Evolutionary conservation across 2,888 invertebrate species (phyloP), one percentile per base, ranked within the genome.

Genomic region (Homarus gammarus): DNA sequence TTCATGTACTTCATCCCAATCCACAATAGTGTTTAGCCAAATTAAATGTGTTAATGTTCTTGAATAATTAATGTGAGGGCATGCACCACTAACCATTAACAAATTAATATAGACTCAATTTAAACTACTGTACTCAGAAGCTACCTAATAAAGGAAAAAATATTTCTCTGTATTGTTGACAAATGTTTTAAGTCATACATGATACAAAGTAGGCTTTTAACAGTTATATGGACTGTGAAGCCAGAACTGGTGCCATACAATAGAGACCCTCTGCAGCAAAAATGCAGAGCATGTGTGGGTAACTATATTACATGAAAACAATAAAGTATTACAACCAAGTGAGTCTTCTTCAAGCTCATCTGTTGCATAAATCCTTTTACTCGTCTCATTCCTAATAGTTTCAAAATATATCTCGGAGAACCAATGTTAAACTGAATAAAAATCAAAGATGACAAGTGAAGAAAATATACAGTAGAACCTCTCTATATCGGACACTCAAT

Each of bases 1-100:
- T n/a, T 64, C 27, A 64, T 27, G 18, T 56, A 64, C 27, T 64
- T 64, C 31, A 64, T 64, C n/a, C 64, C 31, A 64, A 5, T 64
- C 6, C n/a, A n/a, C n/a, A n/a, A n/a, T n/a, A n/a, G n/a, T n/a
- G n/a, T n/a, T n/a, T n/a, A n/a, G n/a, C 12, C 18, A 64, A 64
- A 64, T 64, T 27, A 0, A 64, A 27, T n/a, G 64, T 64, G n/a
- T 64, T 27, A 64, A 64, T 64, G 64, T 27, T 64, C 64, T 64
- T 64, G 64, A 64, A 64, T 64, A n/a, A 64, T 64, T 64, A 64
- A 27, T 64, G 64, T 27, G 27, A 64, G 64, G 64, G 64, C 64
- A n/a, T 64, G 64, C 5, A 64, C 64, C 27, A 64, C 5, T 64
- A 12, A 27, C 27, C 12, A 27, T 27, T 64, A 64, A 64, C 27